Base-by-base conservation (phyloP, 53 echinoderm and acorn worm genomes). In the Henricia sp. region DNA sequence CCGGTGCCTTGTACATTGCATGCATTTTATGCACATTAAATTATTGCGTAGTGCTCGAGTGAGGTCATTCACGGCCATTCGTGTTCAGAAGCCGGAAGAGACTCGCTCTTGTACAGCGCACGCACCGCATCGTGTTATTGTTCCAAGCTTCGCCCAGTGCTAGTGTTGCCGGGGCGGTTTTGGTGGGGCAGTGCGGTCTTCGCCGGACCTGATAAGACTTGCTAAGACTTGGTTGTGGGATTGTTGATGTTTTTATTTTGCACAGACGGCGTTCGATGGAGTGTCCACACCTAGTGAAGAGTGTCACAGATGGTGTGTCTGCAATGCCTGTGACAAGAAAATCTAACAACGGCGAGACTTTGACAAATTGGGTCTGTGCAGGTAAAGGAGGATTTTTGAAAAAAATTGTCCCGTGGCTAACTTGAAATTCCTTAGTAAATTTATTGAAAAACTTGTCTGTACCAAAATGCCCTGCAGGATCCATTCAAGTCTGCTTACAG, bases 241-340 rank as follows among this genome's bases (percentile, higher is more conserved):
- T 17, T 52, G 51, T 29, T 50, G 52, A 36, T 52, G 39, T 68
- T 39, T 38, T 21, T 21, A n/a, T 20, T 68, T 36, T 68, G 20
- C 35, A 32, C 32, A 20, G n/a, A 20, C 28, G 12, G 23, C 63
- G 60, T 53, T 53, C 66, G n/a, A 92, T 92, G 92, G 92, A 92
- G 85, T 92, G 92, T 85, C 92, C 92, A 48, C 92, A 92, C 74
- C 84, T 92, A 65, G 60, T 52, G 50, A 74, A 84, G 44, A 66
- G 89, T 85, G 92, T 92, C 36, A 92, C 89, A 28, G 84, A 53
- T n/a, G 84, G 68, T 64, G 92, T 88, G 21, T 50, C 84, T 67
- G 84, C 83, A 10, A 51, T 88, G 50, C 80, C 80, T 3, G 62
- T 80, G 42, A 92, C 72, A 14, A 92, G 89, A 72, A 92, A 92